Evolutionary conservation across 1,140 invertebrate species (phyloP), one percentile per base, ranked within the genome.

Genomic region (Dysdera silvatica): DNA sequence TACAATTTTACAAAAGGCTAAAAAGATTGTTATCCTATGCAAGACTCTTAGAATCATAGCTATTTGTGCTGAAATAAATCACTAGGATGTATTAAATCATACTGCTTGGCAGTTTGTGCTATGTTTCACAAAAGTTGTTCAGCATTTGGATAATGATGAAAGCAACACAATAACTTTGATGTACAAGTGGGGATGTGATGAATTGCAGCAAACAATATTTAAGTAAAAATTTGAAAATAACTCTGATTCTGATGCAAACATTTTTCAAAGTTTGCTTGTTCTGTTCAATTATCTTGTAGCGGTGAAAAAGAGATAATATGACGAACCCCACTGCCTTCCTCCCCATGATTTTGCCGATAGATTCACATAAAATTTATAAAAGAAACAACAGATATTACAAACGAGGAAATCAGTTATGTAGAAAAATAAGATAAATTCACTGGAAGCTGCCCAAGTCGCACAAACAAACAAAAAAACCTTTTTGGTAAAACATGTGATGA

Each of bases 161-260:
- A n/a, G n/a, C n/a, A n/a, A n/a, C n/a, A n/a, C n/a, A n/a, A n/a
- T n/a, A n/a, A n/a, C n/a, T n/a, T n/a, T 72, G 4, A 69, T 73
- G 58, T 68, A 60, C 26, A 76, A 75, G 57, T 75, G 71, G 70
- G 71, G 72, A 1, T 74, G 68, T 29, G 71, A 75, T 68, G 74
- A 68, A 5, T 71, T 69, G 0, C 66, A 67, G 16, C 53, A 16
- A 16, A 8, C n/a, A n/a, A n/a, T n/a, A 56, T 65, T 26, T 24
- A 47, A 73, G 72, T 69, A 75, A 68, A 70, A 66, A 61, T 73
- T 75, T 67, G 20, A n/a, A 23, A 67, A 71, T 23, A 54, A 69
- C n/a, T n/a, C 43, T 31, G 58, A 57, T 52, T 67, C 52, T n/a
- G 72, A 74, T 69, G 56, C n/a, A n/a, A n/a, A n/a, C n/a, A n/a